Conservation (phyloP, 2,888 invertebrate genomes). For the Oasisia sp. region DNA sequence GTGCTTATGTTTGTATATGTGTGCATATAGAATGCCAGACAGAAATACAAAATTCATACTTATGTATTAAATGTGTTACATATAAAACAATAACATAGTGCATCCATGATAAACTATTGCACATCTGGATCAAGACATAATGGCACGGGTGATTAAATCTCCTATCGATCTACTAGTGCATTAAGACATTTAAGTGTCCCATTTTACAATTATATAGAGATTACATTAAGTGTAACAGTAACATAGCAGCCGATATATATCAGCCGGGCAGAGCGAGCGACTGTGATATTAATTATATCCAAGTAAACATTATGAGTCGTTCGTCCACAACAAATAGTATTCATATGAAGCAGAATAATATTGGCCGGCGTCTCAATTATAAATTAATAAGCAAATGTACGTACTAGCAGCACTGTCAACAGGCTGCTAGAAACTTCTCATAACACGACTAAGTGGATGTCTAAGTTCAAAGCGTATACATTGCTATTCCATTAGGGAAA, state of each 20-base stretch:
- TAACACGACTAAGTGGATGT: background rate
- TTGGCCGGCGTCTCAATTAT: background rate
- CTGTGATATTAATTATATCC: background rate
- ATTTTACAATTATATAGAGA: too few species aligned
- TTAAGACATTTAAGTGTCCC: background rate
- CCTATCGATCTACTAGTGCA: background rate
- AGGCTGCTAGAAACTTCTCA: background rate
- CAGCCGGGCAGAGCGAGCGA: too few species aligned
- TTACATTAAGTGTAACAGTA: too few species aligned
- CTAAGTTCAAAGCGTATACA: background rate
- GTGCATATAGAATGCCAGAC: too few species aligned
- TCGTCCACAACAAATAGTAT: background rate
- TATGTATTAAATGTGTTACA: too few species aligned
- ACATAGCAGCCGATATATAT: too few species aligned
- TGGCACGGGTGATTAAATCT: background rate
- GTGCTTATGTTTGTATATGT: too few species aligned
- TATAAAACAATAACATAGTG: too few species aligned
- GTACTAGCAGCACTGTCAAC: background rate
- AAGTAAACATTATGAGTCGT: background rate
- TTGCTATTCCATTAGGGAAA: background rate
- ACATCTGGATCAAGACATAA: background rate
- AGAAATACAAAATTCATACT: too few species aligned
- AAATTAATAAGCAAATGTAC: background rate
- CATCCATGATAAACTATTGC: background rate
- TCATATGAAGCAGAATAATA: background rate